Evolutionary conservation across 1,140 invertebrate genomes (phyloP), one percentile per base, ranked within the genome.

Genomic region (Spodoptera frugiperda): DNA sequence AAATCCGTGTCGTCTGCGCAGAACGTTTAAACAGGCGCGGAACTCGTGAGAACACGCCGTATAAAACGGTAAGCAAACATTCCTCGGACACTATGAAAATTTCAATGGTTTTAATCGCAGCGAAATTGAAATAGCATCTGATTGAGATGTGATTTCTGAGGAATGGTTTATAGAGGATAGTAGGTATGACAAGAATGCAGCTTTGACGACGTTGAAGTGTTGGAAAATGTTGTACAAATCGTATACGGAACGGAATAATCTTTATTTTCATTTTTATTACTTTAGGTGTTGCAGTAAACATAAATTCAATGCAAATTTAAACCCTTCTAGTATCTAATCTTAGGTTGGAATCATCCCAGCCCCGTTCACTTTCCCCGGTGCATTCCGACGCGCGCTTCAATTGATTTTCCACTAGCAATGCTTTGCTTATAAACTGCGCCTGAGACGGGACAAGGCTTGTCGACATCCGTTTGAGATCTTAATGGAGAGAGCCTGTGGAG

Each of bases 1-100:
- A 89, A 89, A 89, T 91, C 89, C 89, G 84, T 85, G 87, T 87
- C 85, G 85, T 87, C 79, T 85, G 76, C 70, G 82, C 57, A 44
- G 79, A 80, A 88, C 85, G 82, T 77, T 82, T 78, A 77, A 82
- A 90, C 84, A 87, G 85, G 84, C 82, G 75, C 65, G 78, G 82
- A 73, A 80, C 83, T 89, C 90, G 90, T 91, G 90, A 91, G 90
- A 90, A 90, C 86, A 87, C 65, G 70, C 76, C 61, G 77, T 75
- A 78, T 68, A 73, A 77, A 82, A 85, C 83, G 76, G 80, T 83
- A 76, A 82, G 82, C 82, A 79, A 75, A 77, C 82, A 82, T 85
- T 82, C 82, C 81, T 79, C 75, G 76, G 79, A 77, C 78, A 83
- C 21, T 53, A 48, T 63, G 72, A 75, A 75, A 75, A 75, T 49